Base-by-base conservation (phyloP, 2,888 invertebrate genomes). In the Ophion ventricosus region DNA sequence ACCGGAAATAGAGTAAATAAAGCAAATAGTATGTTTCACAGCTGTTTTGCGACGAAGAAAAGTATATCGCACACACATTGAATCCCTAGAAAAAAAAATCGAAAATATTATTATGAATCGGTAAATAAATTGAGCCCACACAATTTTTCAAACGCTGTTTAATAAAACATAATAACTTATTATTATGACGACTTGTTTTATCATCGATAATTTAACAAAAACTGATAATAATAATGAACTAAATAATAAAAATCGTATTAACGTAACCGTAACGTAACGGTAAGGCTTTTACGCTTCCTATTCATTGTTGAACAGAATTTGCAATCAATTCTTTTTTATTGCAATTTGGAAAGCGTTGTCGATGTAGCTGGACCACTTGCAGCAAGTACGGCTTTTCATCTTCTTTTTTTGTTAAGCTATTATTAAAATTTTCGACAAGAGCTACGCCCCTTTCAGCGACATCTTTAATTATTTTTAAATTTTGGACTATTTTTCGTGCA, bases 281-380 rank as follows among this genome's bases (percentile, higher is more conserved):
- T 59, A 25, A 59, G n/a, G 59, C 59, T 59, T 59, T 59, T 59
- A 59, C 59, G 59, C 59, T 59, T 59, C 59, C 23, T 59, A 59
- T 59, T 59, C 59, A 59, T 59, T 59, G 25, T 59, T 59, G 59
- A 59, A 59, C 59, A 23, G 59, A 49, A 49, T 1, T 49, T 49
- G 20, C 0, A 59, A 10, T 7, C n/a, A 23, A 2, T 69, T 72
- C 29, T 63, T 73, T 49, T 69, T 81, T 81, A 26, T 40, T 66
- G 29, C 75, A 66, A n/a, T 76, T 63, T 54, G 67, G 63, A 69
- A 67, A 81, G 25, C 43, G 35, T 35, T 61, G 57, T 61, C 82
- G 63, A 57, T 80, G 82, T 64, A 75, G 97, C 94, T 7, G 96
- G 89, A 87, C 61, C 56, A 78, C 66, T 85, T 80, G 82, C 54